Conservation (phyloP, 2,113 vertebrate genomes). For the Python bivittatus region DNA sequence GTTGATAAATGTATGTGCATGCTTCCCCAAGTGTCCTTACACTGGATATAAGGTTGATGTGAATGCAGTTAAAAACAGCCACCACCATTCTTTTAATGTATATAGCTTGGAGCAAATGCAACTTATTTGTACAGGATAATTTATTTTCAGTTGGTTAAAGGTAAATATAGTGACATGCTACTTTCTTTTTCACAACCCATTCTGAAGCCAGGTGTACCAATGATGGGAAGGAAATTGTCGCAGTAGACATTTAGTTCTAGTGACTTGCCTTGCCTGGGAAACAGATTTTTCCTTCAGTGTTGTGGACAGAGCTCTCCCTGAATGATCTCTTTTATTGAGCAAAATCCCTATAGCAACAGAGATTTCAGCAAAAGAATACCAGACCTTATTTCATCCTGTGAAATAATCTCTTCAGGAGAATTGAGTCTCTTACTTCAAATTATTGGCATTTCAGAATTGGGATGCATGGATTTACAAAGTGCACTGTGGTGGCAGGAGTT, state of each 20-base stretch:
- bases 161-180: slow-evolving; percentile 6
- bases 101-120: slow-evolving; percentile 7
- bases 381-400: slow-evolving; percentile 35
- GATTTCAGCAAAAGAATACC: slow-evolving; percentile 1
- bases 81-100: not conserved
- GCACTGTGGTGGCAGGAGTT: not conserved
- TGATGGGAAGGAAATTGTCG: not conserved
- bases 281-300: slow-evolving; percentile 28
- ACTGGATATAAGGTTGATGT: not conserved
- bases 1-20: not conserved
- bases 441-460: not conserved
- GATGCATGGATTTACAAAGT: not conserved
- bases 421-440: not conserved
- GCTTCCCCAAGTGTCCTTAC: not conserved
- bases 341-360: slow-evolving; percentile 37
- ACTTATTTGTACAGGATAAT: not conserved
- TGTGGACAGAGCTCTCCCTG: slow-evolving; percentile 26
- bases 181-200: slow-evolving; percentile 14
- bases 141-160: not conserved
- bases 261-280: slow-evolving; percentile 23
- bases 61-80: not conserved
- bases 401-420: not conserved
- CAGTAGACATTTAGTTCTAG: not conserved
- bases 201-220: not conserved
- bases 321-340: slow-evolving; percentile 33